phyloP scores from a whole-genome alignment of 2,797 vertebrate species.

The Rhinoraja longicauda region DNA sequence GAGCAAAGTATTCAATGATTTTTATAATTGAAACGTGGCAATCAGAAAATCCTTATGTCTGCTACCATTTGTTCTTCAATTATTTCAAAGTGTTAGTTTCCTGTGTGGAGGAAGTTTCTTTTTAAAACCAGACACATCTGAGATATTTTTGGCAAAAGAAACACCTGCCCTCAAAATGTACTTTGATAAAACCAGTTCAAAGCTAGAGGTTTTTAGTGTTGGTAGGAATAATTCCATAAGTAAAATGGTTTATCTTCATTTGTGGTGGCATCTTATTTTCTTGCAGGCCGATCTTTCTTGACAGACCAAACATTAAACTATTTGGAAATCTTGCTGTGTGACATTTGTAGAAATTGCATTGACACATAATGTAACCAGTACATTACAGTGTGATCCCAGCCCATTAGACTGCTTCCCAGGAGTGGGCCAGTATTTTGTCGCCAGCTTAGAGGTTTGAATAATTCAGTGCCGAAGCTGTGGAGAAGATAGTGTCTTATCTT shows the following conservation, averaged over 20 bases:
- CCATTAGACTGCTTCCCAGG: not conserved
- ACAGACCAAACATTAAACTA: not conserved
- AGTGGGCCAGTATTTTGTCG: not conserved
- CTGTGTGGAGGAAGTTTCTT: constrained; percentile 2
- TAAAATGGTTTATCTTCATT: not conserved
- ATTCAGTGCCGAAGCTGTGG: constrained; percentile 1
- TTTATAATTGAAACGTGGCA: not conserved
- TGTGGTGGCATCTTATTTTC: not conserved
- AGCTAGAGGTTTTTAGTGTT: not conserved
- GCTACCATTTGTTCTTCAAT: not conserved
- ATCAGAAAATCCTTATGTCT: not conserved
- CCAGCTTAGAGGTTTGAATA: not conserved
- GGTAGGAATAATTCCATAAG: not conserved
- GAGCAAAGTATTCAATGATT: not conserved
- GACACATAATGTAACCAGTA: not conserved
- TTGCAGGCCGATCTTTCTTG: not conserved
- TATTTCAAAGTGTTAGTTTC: constrained; percentile 17
- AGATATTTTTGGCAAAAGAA: constrained; percentile 30
- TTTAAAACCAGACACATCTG: constrained; percentile 9
- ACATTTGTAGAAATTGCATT: not conserved
- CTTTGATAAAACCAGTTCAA: not conserved
- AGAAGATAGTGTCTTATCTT: not conserved
- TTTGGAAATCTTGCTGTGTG: not conserved
- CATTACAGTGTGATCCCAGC: constrained; percentile 14
- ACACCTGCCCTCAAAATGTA: not conserved